Evolutionary conservation across 2,113 vertebrate species (phyloP).

Genomic region (Cnemophilus loriae): DNA sequence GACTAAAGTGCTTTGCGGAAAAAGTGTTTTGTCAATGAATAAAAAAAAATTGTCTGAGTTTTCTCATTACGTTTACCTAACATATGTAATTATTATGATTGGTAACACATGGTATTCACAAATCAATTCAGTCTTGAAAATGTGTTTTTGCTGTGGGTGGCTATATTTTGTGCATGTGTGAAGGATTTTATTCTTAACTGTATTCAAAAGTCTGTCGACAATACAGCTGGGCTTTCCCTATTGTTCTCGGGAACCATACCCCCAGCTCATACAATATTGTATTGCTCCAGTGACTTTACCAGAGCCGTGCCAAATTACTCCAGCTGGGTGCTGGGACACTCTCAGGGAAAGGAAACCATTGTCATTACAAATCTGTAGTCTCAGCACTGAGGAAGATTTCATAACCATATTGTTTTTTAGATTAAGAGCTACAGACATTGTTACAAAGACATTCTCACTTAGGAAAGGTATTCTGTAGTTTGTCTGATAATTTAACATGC

Average conservation of each 20-base stretch:
- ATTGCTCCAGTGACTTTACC: neutral
- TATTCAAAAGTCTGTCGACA: neutral
- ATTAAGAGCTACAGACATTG: neutral
- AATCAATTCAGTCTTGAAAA: slow-evolving; percentile 4
- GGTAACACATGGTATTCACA: neutral
- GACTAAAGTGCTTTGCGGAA: neutral
- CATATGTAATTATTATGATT: slow-evolving; percentile 16
- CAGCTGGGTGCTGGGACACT: neutral
- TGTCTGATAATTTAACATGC: neutral
- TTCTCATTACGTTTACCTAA: slow-evolving; percentile 21
- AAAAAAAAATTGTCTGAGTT: neutral
- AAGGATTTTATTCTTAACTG: slow-evolving; percentile 12
- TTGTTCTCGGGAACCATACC: neutral
- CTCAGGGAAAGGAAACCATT: neutral
- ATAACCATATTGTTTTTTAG: neutral
- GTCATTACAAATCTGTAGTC: neutral
- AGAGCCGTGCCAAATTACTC: neutral
- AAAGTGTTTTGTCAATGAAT: neutral
- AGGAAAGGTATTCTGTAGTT: neutral
- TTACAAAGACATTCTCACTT: neutral
- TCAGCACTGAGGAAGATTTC: neutral
- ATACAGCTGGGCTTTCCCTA: neutral
- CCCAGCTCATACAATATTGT: neutral
- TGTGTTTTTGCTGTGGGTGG: neutral
- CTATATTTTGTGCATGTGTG: neutral